phyloP scores from a whole-genome alignment of 2,797 vertebrate genomes.

The Lepus townsendii region DNA sequence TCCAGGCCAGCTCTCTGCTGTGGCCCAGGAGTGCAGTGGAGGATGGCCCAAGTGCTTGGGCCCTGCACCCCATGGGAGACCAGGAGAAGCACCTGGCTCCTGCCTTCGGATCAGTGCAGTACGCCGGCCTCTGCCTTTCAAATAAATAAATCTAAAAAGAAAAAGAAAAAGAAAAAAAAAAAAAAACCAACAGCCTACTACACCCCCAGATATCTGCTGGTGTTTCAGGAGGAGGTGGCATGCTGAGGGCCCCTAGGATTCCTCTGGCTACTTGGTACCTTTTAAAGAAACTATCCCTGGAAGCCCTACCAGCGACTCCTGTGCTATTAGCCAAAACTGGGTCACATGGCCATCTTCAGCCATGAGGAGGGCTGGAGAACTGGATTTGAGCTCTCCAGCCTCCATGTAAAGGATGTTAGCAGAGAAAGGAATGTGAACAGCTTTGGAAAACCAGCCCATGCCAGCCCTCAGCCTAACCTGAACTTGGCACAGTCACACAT shows the following conservation, averaged over 20 bases:
- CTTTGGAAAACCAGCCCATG: slow-evolving; percentile 27
- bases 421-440: background rate
- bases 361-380: background rate
- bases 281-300: slow-evolving; percentile 13
- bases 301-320: slow-evolving; percentile 39
- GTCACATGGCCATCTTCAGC: background rate
- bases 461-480: background rate
- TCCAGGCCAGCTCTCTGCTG: too few relatives aligned
- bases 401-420: background rate
- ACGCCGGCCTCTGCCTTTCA: too few relatives aligned
- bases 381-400: background rate
- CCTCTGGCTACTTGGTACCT: background rate
- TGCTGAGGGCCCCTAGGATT: background rate
- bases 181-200: background rate
- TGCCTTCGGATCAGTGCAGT: too few relatives aligned
- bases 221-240: background rate
- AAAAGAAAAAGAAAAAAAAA: too few relatives aligned
- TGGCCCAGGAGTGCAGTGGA: too few relatives aligned
- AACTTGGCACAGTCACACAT: background rate
- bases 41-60: too few relatives aligned
- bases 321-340: background rate
- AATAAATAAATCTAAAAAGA: too few relatives aligned
- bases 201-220: background rate
- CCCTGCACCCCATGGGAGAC: too few relatives aligned
- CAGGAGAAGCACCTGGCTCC: too few relatives aligned